phyloP scores from a whole-genome alignment of 2,888 invertebrate genomes.

The Diplolepis rosae region DNA sequence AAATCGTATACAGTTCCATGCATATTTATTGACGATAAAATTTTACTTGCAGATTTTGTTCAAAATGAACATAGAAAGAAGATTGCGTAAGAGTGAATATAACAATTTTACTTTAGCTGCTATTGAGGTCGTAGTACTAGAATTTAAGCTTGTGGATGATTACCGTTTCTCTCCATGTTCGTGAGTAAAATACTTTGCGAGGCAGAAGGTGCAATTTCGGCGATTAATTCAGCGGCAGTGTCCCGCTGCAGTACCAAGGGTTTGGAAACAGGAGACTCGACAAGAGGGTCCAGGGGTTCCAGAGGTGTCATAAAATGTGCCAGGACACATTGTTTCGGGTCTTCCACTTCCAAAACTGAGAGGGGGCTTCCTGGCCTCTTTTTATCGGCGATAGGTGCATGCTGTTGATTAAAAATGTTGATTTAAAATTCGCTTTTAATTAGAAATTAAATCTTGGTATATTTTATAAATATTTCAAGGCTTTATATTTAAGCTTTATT shows the following conservation, averaged over 20 bases:
- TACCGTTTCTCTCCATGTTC: conserved; percentile 90
- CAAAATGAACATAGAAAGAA: background rate
- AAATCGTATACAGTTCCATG: no score
- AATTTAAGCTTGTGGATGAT: background rate
- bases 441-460: background rate
- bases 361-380: conserved; percentile 77
- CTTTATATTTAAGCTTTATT: no score
- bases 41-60: no score
- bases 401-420: conserved; percentile 72
- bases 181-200: conserved; percentile 87
- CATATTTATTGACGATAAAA: no score
- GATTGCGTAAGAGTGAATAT: background rate
- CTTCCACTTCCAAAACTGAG: conserved; percentile 88
- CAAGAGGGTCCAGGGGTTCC: conserved; percentile 88
- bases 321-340: conserved; percentile 90
- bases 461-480: no score
- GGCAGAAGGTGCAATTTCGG: conserved; percentile 80
- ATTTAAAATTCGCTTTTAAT: background rate
- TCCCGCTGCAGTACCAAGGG: conserved; percentile 86
- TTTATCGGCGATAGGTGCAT: conserved; percentile 79
- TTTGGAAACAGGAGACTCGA: conserved; percentile 89
- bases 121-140: background rate
- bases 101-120: background rate
- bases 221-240: conserved; percentile 85
- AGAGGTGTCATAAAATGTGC: conserved; percentile 93